phyloP scores from a whole-genome alignment of 2,888 invertebrate genomes.

The Helobdella robusta region DNA sequence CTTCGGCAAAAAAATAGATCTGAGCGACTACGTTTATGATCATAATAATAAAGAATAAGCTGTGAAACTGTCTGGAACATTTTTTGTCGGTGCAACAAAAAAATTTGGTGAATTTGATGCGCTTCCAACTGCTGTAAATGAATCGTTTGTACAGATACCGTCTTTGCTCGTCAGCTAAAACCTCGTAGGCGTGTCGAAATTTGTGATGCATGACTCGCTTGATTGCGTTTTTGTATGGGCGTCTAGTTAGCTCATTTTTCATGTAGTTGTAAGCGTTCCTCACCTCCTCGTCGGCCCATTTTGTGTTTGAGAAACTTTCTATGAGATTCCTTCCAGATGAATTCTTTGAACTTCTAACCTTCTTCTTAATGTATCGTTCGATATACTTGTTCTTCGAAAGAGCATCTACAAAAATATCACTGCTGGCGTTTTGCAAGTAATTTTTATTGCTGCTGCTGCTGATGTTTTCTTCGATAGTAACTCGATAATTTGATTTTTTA shows the following conservation, averaged over 20 bases:
- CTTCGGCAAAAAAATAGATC: background rate
- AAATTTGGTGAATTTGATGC: background rate
- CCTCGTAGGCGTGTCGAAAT: background rate
- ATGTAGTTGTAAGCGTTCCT: background rate
- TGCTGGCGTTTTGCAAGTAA: too few relatives aligned
- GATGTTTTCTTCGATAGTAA: too few relatives aligned
- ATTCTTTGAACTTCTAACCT: too few relatives aligned
- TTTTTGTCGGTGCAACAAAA: conserved; percentile 12
- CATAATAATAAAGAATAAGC: background rate
- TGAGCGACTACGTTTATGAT: background rate
- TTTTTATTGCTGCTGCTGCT: too few relatives aligned
- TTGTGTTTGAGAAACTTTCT: background rate
- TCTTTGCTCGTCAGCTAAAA: background rate
- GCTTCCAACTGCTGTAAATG: background rate
- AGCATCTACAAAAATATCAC: too few relatives aligned
- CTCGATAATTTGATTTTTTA: too few relatives aligned
- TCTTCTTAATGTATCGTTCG: too few relatives aligned
- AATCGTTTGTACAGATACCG: background rate
- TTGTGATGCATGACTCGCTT: background rate
- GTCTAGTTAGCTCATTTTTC: background rate
- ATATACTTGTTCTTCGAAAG: too few relatives aligned
- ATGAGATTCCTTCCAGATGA: too few relatives aligned
- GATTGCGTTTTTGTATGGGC: background rate
- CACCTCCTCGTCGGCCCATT: background rate
- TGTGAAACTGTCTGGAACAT: conserved; percentile 4